These are phyloP conservation scores for Mnemiopsis leidyi DNA, from an alignment of 37 sponge, comb jelly and placozoan species.

Conservation along the genomic window DNA sequence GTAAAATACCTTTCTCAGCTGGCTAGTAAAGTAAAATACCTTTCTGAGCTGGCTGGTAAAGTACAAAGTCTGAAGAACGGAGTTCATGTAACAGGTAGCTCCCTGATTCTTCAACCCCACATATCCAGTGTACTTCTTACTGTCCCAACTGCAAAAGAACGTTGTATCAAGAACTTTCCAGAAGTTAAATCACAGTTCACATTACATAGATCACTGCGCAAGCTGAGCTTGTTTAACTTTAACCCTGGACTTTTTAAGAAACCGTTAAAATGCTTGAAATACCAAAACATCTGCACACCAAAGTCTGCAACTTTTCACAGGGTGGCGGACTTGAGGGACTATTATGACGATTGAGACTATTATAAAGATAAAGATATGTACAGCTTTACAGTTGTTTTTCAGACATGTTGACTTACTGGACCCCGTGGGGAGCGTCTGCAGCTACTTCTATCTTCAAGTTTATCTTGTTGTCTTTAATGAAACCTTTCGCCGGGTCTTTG, in stretches of 20 bases:
- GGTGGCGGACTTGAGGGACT: too few relatives aligned
- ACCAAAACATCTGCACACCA: constrained; percentile 43
- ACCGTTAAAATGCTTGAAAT: too few relatives aligned
- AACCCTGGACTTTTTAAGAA: too few relatives aligned
- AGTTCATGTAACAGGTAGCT: constrained; percentile 99
- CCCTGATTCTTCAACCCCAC: constrained; percentile 98
- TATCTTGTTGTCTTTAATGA: constrained; percentile 74
- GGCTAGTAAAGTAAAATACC: constrained; percentile 62
- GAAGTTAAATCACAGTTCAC: too few relatives aligned
- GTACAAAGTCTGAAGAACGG: constrained; percentile 94
- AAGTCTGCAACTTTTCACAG: too few relatives aligned
- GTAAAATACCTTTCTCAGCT: neutral
- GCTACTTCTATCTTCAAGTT: constrained; percentile 74
- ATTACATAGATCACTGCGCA: too few relatives aligned
- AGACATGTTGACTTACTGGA: constrained; percentile 72
- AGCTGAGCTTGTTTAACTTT: too few relatives aligned
- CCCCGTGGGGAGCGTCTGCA: constrained; percentile 98
- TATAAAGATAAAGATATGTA: too few relatives aligned
- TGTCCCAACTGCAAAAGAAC: constrained; percentile 98
- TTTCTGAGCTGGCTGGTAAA: constrained; percentile 89
- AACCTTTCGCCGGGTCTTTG: constrained; percentile 77
- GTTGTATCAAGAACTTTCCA: too few relatives aligned
- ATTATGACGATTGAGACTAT: too few relatives aligned
- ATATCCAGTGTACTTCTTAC: constrained; percentile 93
- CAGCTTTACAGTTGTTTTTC: neutral